A percentile compares a stretch with the other conserved stretches of the same genome.
Conservation (phyloP, 2,113 vertebrate species). For the Nansenia antarctica region DNA sequence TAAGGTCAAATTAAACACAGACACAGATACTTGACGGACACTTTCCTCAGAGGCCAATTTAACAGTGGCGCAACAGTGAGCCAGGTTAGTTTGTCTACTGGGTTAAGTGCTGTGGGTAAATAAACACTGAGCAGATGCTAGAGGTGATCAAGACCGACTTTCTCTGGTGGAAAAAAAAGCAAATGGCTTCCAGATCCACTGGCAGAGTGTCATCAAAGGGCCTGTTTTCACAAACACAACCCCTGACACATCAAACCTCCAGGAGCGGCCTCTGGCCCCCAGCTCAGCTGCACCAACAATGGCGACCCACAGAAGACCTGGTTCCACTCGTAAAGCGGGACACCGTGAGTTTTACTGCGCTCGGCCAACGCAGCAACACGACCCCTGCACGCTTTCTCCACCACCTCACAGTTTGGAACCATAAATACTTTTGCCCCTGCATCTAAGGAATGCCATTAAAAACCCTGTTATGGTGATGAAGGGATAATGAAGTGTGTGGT, state of each 20-base stretch:
- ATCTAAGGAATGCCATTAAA: conserved; percentile 55
- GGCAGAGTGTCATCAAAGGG: conserved; percentile 58
- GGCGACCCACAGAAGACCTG: conserved; percentile 46
- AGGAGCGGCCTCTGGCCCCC: conserved; percentile 16
- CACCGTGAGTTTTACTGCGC: conserved; percentile 50
- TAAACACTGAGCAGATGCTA: conserved; percentile 69
- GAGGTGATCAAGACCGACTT: conserved; percentile 56
- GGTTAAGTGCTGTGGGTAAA: conserved; percentile 61
- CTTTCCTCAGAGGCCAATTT: conserved; percentile 22
- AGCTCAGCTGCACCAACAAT: conserved; percentile 67
- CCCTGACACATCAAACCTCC: conserved; percentile 48
- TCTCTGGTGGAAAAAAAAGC: conserved; percentile 39
- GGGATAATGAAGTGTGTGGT: conserved; percentile 36
- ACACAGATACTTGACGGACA: too few species aligned
- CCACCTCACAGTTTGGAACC: conserved; percentile 50
- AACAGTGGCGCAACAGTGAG: conserved; percentile 33
- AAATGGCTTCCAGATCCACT: conserved; percentile 69
- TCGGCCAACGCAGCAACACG: conserved; percentile 19
- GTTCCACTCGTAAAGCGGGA: conserved; percentile 58
- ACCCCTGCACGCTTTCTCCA: conserved; percentile 17
- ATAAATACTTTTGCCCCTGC: conserved; percentile 53
- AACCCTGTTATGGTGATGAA: conserved; percentile 40
- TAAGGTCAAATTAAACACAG: neutral
- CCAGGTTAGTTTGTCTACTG: conserved; percentile 51
- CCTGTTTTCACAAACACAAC: conserved; percentile 59